Conservation (phyloP, 2,888 invertebrate genomes). For the Drosophila mettleri region DNA sequence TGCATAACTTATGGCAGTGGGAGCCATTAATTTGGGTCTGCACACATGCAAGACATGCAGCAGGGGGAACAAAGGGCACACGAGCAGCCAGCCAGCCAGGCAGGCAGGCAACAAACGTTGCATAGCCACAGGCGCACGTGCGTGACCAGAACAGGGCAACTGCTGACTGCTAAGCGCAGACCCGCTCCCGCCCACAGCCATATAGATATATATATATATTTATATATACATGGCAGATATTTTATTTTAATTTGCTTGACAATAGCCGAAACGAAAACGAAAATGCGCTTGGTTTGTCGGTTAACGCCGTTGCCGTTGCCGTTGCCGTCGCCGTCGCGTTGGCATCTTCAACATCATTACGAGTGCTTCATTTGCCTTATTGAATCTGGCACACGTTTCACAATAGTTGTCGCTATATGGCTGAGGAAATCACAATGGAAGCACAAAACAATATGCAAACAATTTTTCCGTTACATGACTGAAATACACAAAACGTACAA, state of each 20-base stretch:
- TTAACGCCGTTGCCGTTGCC: too few relatives aligned
- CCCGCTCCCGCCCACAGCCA: conserved; percentile 9
- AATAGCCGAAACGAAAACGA: conserved; percentile 49
- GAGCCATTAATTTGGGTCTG: conserved; percentile 76
- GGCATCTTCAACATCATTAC: conserved; percentile 58
- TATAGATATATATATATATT: background rate
- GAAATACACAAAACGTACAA: conserved; percentile 73
- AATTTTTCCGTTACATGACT: conserved; percentile 79
- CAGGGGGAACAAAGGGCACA: background rate
- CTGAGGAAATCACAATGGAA: conserved; percentile 55
- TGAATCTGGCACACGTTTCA: conserved; percentile 76
- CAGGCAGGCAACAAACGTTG: conserved; percentile 49
- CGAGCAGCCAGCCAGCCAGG: background rate
- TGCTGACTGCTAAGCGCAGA: conserved; percentile 22
- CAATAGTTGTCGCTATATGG: conserved; percentile 36
- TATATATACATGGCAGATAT: conserved; percentile 37
- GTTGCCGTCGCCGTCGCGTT: background rate
- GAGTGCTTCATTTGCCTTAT: conserved; percentile 79
- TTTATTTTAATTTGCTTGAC: conserved; percentile 79
- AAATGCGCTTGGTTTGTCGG: conserved; percentile 36
- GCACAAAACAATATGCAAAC: conserved; percentile 82
- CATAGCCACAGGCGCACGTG: conserved; percentile 80
- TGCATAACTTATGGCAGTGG: conserved; percentile 77
- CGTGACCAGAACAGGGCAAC: conserved; percentile 58
- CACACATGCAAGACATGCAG: conserved; percentile 19